phyloP scores from a whole-genome alignment of 2,797 vertebrate species.

The Oophaga sylvatica region DNA sequence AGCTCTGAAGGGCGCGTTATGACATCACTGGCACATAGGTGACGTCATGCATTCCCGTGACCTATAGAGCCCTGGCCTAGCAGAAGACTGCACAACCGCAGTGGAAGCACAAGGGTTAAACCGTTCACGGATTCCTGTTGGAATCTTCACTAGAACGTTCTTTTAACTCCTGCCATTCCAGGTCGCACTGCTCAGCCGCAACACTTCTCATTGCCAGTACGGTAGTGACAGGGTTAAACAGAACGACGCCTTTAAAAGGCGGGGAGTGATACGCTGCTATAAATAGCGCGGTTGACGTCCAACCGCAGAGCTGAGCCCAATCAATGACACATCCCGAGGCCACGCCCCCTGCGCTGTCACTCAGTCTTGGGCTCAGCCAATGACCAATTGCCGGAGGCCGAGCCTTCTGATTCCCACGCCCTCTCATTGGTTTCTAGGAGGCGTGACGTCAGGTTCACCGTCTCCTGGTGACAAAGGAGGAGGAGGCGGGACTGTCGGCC shows the following conservation, averaged over 20 bases:
- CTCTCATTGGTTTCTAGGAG: conserved; percentile 43
- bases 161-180: background rate
- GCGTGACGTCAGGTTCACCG: conserved; percentile 41
- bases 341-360: conserved; percentile 24
- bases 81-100: no score
- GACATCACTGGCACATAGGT: no score
- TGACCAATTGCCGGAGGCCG: background rate
- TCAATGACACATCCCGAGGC: conserved; percentile 1
- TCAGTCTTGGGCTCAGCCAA: background rate
- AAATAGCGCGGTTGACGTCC: conserved; percentile 53
- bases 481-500: conserved; percentile 23
- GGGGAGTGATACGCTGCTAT: conserved; percentile 24
- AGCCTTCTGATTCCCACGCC: conserved; percentile 48
- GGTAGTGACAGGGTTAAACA: background rate
- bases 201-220: no score
- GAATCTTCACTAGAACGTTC: background rate
- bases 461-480: conserved; percentile 55
- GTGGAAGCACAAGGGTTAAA: background rate
- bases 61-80: no score
- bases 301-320: background rate
- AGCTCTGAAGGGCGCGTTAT: no score
- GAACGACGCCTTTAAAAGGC: conserved; percentile 16
- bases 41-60: no score
- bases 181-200: background rate
- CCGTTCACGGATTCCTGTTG: background rate